Base-by-base conservation (phyloP, 1,140 invertebrate genomes). In the Megalonaias nervosa region DNA sequence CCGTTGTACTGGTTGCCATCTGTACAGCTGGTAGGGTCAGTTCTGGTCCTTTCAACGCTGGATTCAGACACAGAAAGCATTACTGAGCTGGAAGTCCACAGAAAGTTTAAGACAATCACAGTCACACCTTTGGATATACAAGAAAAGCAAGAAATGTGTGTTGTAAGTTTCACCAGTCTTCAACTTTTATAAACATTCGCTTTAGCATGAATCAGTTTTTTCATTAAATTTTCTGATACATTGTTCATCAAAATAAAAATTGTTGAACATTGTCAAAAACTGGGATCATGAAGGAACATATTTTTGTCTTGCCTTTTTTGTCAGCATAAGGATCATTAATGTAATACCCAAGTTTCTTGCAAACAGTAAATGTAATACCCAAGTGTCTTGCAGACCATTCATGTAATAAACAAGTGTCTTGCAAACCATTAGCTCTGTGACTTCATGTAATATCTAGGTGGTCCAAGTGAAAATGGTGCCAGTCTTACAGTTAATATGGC, bases 1-100 rank as follows among this genome's bases (percentile, higher is more conserved):
- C 68, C 77, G 16, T 60, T 85, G 31, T 86, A 75, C 71, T 87
- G 86, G 86, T 55, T 87, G 26, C 86, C 86, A 17, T 58, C 68
- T 26, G 74, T 80, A 23, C 75, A 82, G 17, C 80, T 81, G 23
- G 5, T 62, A 15, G 81, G 81, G 16, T 72, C 81, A 23, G 62
- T 71, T 55, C 38, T 85, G 48, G 67, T 87, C 13, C 73, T 83
- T 5, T 81, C 84, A 65, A 85, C 81, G 17, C 65, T 61, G 14
- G 72, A 73, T 11, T 48, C 77, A 15, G 83, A 87, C 64, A n/a
- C 71, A 31, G 75, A 70, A 19, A 77, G 75, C 13, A 31, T 82
- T 17, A 67, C 80, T 2, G 77, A 83, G 19, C 78, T 87, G 64
- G 64, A 81, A 57, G 67, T 67, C 11, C 58, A 80, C 9, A 73